Conservation (phyloP, 1,140 invertebrate species). For the Lutraria rhynchaena region DNA sequence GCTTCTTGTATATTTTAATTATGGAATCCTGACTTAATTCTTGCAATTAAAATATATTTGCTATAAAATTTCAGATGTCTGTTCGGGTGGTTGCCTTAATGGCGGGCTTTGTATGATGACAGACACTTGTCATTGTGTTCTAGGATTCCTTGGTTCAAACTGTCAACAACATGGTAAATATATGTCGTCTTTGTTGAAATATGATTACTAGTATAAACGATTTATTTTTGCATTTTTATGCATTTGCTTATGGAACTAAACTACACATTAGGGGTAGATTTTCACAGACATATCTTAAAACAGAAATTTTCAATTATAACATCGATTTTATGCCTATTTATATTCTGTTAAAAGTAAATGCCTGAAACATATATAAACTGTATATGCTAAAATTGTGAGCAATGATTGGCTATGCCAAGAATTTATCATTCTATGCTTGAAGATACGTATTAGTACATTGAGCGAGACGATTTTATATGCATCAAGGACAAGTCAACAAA, state of each 20-base stretch:
- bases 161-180: constrained; percentile 20
- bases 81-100: constrained; percentile 37
- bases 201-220: background rate
- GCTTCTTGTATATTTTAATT: too few relatives aligned
- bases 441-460: too few relatives aligned
- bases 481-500: too few relatives aligned
- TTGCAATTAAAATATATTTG: too few relatives aligned
- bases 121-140: constrained; percentile 3
- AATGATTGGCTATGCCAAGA: too few relatives aligned
- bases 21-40: too few relatives aligned
- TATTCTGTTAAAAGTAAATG: too few relatives aligned
- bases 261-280: background rate
- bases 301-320: background rate
- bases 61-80: constrained; percentile 17
- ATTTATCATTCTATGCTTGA: too few relatives aligned
- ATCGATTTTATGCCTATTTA: background rate
- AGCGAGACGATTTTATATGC: too few relatives aligned
- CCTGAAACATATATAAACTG: too few relatives aligned
- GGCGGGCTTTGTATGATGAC: constrained; percentile 29
- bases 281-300: background rate
- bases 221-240: background rate
- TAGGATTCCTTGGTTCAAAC: background rate
- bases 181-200: background rate
- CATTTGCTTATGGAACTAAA: too few relatives aligned
- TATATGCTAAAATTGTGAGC: too few relatives aligned